Conservation (phyloP, 2,113 vertebrate species). For the Microtus montanus region DNA sequence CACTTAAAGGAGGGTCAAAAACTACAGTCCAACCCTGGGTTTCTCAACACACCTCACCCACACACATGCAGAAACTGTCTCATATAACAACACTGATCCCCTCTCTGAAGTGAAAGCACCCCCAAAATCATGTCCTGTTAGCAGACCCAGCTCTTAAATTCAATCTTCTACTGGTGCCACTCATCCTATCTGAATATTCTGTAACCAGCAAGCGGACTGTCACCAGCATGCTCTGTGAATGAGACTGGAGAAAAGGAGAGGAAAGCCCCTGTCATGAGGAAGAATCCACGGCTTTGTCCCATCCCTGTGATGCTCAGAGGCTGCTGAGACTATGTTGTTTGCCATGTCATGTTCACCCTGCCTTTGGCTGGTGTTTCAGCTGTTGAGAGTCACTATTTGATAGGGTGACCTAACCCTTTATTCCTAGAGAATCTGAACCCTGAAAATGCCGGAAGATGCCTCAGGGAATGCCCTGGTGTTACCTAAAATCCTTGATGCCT, state of each 20-base stretch:
- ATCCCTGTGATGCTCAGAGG: background rate
- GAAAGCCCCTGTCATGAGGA: background rate
- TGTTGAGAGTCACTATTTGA: background rate
- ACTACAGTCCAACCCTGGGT: background rate
- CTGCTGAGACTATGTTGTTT: background rate
- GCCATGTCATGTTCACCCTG: background rate
- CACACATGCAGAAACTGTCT: background rate
- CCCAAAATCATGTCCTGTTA: background rate
- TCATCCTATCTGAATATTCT: background rate
- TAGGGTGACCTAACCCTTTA: background rate
- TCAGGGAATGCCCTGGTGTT: background rate
- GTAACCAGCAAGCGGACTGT: background rate
- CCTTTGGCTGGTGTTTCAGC: background rate
- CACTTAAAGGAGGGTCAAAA: slow-evolving; percentile 2
- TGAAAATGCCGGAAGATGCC: background rate
- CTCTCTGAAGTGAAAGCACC: background rate
- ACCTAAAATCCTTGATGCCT: background rate
- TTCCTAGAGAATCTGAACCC: background rate
- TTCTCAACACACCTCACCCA: background rate
- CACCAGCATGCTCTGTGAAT: background rate
- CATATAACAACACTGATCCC: background rate
- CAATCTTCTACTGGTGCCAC: background rate
- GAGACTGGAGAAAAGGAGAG: background rate
- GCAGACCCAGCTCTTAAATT: background rate
- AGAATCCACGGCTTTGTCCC: background rate